Percentiles rank a stretch among this genome's conserved stretches.
Conservation (phyloP, 2,797 vertebrate genomes). For the Etheostoma nigrum region DNA sequence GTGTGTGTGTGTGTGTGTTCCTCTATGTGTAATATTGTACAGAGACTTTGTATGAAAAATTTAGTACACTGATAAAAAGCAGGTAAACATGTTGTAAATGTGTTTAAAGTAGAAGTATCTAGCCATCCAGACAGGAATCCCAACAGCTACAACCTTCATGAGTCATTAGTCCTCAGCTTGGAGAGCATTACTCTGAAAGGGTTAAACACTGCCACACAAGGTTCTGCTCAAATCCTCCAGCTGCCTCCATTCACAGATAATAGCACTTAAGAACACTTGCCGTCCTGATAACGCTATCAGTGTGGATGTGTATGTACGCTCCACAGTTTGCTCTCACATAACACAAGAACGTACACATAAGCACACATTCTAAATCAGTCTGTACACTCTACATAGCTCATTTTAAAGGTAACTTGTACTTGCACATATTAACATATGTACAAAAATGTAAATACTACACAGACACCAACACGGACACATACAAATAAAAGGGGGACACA, state of each 20-base stretch:
- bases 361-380: not conserved
- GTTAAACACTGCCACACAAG: constrained; percentile 52
- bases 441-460: not conserved
- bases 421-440: not conserved
- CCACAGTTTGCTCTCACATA: constrained; percentile 3
- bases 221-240: constrained; percentile 63
- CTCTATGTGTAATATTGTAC: no score
- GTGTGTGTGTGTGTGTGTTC: no score
- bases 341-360: constrained; percentile 13
- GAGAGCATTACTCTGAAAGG: constrained; percentile 55
- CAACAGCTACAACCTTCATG: constrained; percentile 57
- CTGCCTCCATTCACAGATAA: constrained; percentile 59
- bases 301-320: constrained; percentile 18
- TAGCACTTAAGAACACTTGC: constrained; percentile 60
- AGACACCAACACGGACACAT: not conserved
- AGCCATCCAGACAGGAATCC: constrained; percentile 27
- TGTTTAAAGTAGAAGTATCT: constrained; percentile 17
- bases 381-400: not conserved
- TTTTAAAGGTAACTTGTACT: not conserved
- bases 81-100: constrained; percentile 13
- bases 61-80: not conserved
- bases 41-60: not conserved
- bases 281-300: constrained; percentile 56
- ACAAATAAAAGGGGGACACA: not conserved
- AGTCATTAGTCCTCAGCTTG: constrained; percentile 59